Base-by-base conservation (phyloP, 2,113 vertebrate genomes). In the Columbina picui region DNA sequence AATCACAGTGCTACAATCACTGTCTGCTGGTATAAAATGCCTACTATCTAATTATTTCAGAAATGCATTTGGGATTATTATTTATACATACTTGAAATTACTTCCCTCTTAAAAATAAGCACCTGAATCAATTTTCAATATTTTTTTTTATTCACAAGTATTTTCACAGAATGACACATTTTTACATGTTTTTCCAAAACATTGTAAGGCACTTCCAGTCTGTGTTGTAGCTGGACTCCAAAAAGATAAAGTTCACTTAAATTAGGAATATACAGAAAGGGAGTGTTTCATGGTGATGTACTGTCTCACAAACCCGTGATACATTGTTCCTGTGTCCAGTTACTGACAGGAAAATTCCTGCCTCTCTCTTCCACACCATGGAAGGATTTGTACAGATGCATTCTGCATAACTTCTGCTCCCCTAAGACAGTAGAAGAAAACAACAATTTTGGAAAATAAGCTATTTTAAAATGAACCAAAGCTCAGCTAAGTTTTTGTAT, bases 11-110 rank as follows among this genome's bases (percentile, higher is more conserved):
- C 34, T 71, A 18, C 43, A 59, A 74, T 63, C 59, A 63, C 47
- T 47, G 18, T 32, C 34, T 63, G 60, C 78, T 39, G 18, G 49
- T 56, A 68, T 36, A 81, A 95, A 94, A 89, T 20, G 12, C 7
- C 49, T 79, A 21, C 57, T 82, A 61, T 52, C 73, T 78, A 84
- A 87, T 71, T 60, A 81, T 81, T 88, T 84, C 60, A 81, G 57
- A 95, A 84, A 76, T 21, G 56, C 56, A 69, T 56, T 55, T 71
- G 65, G 64, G 50, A 84, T 73, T 26, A 88, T 57, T 60, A 71
- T 19, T 75, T 49, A 65, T 7, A 38, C 14, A 39, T 22, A 41
- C 6, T 74, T 74, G 67, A 80, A 80, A 36, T 81, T 25, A 78
- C 88, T 59, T 84, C 30, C 21, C 14, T 86, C 56, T 65, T 80